Percentiles rank a stretch among this genome's conserved stretches.
phyloP scores from a whole-genome alignment of 2,113 vertebrate species.

The Pygoscelis adeliae region DNA sequence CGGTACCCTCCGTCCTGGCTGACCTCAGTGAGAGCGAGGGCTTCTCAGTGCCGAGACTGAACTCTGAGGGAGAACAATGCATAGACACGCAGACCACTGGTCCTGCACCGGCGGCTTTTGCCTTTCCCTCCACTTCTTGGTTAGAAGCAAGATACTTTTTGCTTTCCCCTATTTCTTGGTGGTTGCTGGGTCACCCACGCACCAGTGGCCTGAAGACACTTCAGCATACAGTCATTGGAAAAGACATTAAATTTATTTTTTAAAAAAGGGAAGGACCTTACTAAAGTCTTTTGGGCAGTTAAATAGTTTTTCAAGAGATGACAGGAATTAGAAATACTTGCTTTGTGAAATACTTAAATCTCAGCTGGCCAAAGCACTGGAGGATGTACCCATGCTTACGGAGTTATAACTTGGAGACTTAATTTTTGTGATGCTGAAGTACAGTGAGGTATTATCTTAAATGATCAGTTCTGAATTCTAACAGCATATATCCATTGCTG shows the following conservation, averaged over 20 bases:
- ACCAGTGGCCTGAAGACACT: neutral
- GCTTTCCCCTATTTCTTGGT: neutral
- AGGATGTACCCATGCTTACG: neutral
- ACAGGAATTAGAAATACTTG: neutral
- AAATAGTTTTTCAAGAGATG: neutral
- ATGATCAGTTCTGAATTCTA: neutral
- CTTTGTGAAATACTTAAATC: neutral
- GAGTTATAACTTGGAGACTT: neutral
- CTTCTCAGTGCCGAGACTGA: neutral
- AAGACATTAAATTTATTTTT: neutral
- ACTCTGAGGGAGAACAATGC: neutral
- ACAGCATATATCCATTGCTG: neutral
- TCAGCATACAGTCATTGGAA: neutral
- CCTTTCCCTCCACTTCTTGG: neutral
- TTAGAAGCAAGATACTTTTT: neutral
- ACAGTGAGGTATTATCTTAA: neutral
- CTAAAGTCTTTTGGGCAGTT: neutral
- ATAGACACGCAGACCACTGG: neutral
- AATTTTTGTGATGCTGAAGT: neutral
- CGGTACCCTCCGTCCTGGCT: neutral
- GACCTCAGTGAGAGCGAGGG: neutral
- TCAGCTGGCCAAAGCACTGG: neutral
- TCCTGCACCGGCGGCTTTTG: neutral
- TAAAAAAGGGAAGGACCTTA: neutral
- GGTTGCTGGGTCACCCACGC: neutral